Conservation (phyloP, 2,888 invertebrate genomes). For the Limnephilus marmoratus region DNA sequence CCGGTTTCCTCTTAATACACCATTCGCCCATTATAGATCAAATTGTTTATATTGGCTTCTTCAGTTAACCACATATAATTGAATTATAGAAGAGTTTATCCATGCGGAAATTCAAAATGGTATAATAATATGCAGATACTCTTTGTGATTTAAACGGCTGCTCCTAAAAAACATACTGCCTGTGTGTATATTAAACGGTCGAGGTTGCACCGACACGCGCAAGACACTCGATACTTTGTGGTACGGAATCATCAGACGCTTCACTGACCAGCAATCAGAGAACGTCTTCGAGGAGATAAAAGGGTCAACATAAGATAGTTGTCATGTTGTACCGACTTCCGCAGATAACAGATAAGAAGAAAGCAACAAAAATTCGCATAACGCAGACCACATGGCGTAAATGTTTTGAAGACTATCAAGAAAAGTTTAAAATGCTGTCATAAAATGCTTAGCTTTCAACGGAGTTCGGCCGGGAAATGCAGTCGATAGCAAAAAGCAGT, state of each 20-base stretch:
- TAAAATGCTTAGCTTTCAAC: background rate
- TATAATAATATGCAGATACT: background rate
- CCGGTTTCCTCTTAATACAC: no score
- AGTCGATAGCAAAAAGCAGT: background rate
- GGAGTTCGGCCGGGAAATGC: background rate
- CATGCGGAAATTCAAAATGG: constrained; percentile 33
- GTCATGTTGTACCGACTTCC: background rate
- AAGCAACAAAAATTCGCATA: background rate
- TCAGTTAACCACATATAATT: background rate
- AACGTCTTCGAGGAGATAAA: background rate
- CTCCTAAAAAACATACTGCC: background rate
- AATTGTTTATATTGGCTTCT: background rate
- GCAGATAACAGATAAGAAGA: background rate
- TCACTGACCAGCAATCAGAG: constrained; percentile 21
- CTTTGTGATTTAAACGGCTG: constrained; percentile 24
- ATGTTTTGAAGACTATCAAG: background rate
- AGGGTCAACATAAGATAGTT: background rate
- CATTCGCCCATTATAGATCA: background rate
- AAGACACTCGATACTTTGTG: constrained; percentile 41
- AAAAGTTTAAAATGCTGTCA: background rate
- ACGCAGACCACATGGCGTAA: background rate
- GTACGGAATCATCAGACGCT: constrained; percentile 28
- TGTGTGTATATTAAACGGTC: background rate
- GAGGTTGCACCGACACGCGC: constrained; percentile 17
- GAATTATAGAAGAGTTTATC: background rate